Evolutionary conservation across 2,888 invertebrate species (phyloP), one percentile per base, ranked within the genome.

Genomic region (Ormyrus labotus): DNA sequence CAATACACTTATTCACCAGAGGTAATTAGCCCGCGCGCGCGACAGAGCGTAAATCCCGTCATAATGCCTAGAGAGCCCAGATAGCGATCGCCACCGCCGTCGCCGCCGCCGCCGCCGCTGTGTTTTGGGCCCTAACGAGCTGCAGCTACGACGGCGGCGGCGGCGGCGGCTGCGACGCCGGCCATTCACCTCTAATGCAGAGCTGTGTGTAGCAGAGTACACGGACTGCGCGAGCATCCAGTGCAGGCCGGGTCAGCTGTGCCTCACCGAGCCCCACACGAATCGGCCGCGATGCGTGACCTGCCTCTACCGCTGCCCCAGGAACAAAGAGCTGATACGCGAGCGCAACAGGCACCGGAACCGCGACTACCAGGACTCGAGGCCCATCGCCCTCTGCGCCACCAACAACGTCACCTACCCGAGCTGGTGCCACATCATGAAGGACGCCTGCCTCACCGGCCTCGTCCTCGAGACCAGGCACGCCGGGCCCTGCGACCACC

Each of bases 351-450:
- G 87, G 77, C 87, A 88, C 84, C 85, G 86, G 71, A 86, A 87
- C 75, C 85, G 86, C 47, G 87, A 87, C 83, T 84, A 82, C 74
- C 84, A 86, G 65, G 84, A 88, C 75, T 84, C 87, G 63, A 85
- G 87, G 70, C 91, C 87, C 87, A 89, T 83, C 86, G 89, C 85
- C 86, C 86, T 96, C 78, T 96, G 96, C 89, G 96, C 95, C 81
- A 92, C 93, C 84, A 95, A 96, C 90, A 95, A 95, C 89, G 92
- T 92, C 85, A 95, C 95, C 47, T 96, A 96, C 89, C 92, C 92
- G 83, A 95, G 94, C 79, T 96, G 95, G 95, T 96, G 96, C 90
- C 95, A 95, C 90, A 94, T 96, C 94, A 93, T 94, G 87, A 93
- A 94, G 89, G 95, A 95, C 87, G 94, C 95, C n/a, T 96, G 96